Evolutionary conservation across 2,797 vertebrate genomes (phyloP).

Genomic region (Emys orbicularis): DNA sequence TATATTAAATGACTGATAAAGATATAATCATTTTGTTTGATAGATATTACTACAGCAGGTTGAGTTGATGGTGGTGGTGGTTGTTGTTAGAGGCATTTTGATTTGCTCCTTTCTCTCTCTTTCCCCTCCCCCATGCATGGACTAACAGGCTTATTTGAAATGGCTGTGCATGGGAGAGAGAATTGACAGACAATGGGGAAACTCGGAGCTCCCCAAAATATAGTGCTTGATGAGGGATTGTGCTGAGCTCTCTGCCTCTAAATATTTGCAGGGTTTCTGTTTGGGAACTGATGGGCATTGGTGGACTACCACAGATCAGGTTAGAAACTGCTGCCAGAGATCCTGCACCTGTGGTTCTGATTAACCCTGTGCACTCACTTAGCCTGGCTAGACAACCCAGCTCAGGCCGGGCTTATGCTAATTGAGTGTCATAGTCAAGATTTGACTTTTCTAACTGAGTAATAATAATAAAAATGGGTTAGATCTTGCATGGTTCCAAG

Average conservation of each 20-base stretch:
- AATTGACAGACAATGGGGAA: background rate
- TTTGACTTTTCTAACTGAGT: background rate
- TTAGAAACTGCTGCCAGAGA: background rate
- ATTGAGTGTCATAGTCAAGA: background rate
- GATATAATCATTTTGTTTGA: background rate
- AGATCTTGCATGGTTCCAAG: fast-evolving
- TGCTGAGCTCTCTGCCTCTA: background rate
- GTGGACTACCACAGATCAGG: background rate
- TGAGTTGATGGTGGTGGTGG: background rate
- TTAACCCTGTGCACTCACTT: background rate
- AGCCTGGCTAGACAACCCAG: background rate
- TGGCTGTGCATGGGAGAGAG: too few relatives aligned
- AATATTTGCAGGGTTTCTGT: background rate
- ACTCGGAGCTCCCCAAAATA: background rate
- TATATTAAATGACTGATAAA: conserved; percentile 20
- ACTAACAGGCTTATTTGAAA: too few relatives aligned
- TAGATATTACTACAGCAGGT: background rate
- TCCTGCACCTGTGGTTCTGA: background rate
- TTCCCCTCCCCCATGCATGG: too few relatives aligned
- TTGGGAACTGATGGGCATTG: fast-evolving
- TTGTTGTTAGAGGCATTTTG: background rate
- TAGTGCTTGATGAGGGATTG: too few relatives aligned
- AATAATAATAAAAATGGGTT: background rate
- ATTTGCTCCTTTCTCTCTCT: background rate
- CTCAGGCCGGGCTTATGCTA: background rate